These are phyloP conservation scores for Antigone vipio DNA, from an alignment of 2,113 vertebrate species.

Conservation along the genomic window DNA sequence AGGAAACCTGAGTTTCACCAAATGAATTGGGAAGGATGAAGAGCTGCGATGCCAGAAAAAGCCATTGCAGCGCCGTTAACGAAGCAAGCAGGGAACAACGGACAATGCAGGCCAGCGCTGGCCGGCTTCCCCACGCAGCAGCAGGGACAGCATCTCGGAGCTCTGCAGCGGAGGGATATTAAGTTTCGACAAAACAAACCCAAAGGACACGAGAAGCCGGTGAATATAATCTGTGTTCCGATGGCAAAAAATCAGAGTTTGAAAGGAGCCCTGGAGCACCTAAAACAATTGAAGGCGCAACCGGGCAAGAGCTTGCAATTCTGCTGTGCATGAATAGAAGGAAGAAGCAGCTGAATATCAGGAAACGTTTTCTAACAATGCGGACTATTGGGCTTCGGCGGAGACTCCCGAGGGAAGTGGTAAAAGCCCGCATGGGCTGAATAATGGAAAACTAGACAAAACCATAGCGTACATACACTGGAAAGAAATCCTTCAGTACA, in stretches of 20 bases:
- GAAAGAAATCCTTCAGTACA: neutral
- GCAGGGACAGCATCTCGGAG: neutral
- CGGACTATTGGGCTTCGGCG: neutral
- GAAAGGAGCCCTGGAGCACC: neutral
- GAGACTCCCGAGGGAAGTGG: neutral
- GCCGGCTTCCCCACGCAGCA: neutral
- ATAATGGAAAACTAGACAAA: neutral
- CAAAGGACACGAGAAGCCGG: neutral
- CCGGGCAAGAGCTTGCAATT: neutral
- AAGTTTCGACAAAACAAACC: neutral
- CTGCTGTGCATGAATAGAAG: slow-evolving; percentile 49
- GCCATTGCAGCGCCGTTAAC: neutral
- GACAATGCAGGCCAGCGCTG: rapidly evolving
- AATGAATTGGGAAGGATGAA: neutral
- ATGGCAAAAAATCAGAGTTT: neutral
- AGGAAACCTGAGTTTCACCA: neutral
- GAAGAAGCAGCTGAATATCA: slow-evolving; percentile 62
- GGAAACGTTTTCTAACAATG: slow-evolving; percentile 49
- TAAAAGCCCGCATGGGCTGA: neutral
- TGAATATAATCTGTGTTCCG: neutral
- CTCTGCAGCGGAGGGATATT: neutral
- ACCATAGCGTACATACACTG: rapidly evolving
- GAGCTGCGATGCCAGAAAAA: neutral
- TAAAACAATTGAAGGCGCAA: neutral
- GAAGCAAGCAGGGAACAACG: neutral